Evolutionary conservation across 2,113 vertebrate species (phyloP), one percentile per base, ranked within the genome.

Genomic region (Orthonyx spaldingii): DNA sequence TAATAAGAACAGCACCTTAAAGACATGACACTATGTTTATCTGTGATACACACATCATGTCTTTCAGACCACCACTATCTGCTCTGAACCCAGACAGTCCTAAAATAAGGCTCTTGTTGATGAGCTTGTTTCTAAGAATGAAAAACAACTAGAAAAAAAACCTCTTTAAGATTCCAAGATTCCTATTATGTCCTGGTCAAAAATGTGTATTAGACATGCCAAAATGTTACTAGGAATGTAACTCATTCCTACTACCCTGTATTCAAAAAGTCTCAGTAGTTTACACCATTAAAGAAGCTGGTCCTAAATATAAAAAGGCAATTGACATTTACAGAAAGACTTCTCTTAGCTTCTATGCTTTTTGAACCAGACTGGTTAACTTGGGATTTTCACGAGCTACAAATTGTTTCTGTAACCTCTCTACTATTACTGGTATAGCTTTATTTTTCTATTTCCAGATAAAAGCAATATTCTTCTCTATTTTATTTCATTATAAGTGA

Each of bases 1-100:
- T 70, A 8, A 35, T 44, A 64, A 74, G 63, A 80, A 12, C 1
- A 4, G 7, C 46, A 35, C 20, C 24, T 57, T 15, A 50, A 82
- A 69, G 22, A 32, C 12, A 33, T 3, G 4, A 10, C 9, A 33
- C 3, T 22, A 19, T 0, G 0, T 47, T 26, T 23, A 20, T 37
- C 37, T 60, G 35, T 49, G 17, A 72, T 16, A 41, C 18, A 35
- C 5, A 44, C 16, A 13, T 52, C 1, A 0, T 37, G 8, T 21
- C 15, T 56, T 52, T 66, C 30, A 35, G 52, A 61, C 33, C 23
- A 50, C 21, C 21, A 26, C 4, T 53, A 13, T 33, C 56, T 78
- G 50, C 18, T 39, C 18, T 42, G 14, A 15, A 39, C 20, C 7
- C 16, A 53, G 30, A 28, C 1, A 61, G 22, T 42, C 37, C 35